Base-by-base conservation (phyloP, 2,113 vertebrate species). In the Charadrius vociferus region DNA sequence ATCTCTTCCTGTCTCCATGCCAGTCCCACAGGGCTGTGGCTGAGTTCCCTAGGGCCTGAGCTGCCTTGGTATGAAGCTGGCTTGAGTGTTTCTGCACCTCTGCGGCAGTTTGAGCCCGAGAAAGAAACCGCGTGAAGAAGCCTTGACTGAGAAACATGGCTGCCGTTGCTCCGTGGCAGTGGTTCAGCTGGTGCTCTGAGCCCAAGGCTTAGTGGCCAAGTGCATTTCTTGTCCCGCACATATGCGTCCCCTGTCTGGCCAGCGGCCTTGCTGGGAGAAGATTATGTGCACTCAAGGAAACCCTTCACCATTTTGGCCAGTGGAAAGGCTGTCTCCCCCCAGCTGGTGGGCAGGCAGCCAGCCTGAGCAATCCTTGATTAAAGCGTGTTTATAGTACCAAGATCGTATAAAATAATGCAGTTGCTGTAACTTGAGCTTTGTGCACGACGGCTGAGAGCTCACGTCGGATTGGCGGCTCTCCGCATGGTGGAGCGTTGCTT, bases 351-450 rank as follows among this genome's bases (percentile, higher is more conserved):
- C 87, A 73, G 47, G 52, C 94, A 72, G 82, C 85, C 91, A 90
- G 67, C 81, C 74, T 53, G 53, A 93, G 39, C 82, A 53, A 14
- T 13, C 56, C 26, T 75, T 65, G 65, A 62, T 59, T 59, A 53
- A 68, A 83, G 81, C 5, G 1, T 88, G 91, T 95, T 97, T 95
- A 50, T 72, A 75, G 84, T 49, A 85, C 37, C 21, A 29, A 50
- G 52, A 30, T 1, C 65, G 47, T 88, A 56, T 90, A 81, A 88
- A 93, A 82, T 66, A 87, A 66, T 10, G 36, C 65, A 62, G 79
- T 79, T 80, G 32, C 77, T 97, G 79, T 87, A 95, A 95, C 58
- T 85, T 39, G 83, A 94, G 94, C 91, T 94, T 7, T n/a, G 86
- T 72, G 80, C 78, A 74, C 30, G 68, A 79, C 4, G 5, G 47